Conservation (phyloP, 2,113 vertebrate genomes). For the Limanda limanda region DNA sequence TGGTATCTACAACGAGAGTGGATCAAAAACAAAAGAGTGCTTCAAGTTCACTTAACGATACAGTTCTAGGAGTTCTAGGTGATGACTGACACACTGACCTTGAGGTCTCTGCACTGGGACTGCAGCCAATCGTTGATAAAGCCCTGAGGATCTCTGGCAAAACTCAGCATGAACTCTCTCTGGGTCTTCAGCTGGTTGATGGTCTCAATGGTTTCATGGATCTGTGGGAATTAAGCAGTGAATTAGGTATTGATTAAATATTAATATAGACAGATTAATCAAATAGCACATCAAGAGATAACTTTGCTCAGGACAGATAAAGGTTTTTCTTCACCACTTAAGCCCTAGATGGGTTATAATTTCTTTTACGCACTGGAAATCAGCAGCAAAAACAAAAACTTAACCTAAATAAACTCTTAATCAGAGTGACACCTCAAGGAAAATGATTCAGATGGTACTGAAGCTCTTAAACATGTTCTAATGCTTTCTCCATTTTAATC, state of each 20-base stretch:
- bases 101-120: constrained; percentile 98
- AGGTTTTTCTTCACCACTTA: not conserved
- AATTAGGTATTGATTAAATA: not conserved
- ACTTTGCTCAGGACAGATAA: not conserved
- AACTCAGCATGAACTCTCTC: constrained; percentile 99
- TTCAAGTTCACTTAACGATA: not conserved
- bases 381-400: too few relatives aligned
- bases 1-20: not conserved
- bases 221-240: constrained; percentile 79
- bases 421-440: too few relatives aligned
- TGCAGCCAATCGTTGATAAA: constrained; percentile 99
- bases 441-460: too few relatives aligned
- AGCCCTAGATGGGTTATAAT: too few relatives aligned
- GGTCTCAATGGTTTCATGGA: constrained; percentile 99
- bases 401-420: too few relatives aligned
- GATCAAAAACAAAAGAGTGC: not conserved
- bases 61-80: not conserved
- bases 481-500: too few relatives aligned
- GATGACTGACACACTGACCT: constrained; percentile 81
- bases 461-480: too few relatives aligned
- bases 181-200: constrained; percentile 99
- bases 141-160: constrained; percentile 98
- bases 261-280: not conserved
- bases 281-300: not conserved
- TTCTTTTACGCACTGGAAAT: too few relatives aligned